phyloP scores from a whole-genome alignment of 2,888 invertebrate genomes.

The Periphyllus acericola region DNA sequence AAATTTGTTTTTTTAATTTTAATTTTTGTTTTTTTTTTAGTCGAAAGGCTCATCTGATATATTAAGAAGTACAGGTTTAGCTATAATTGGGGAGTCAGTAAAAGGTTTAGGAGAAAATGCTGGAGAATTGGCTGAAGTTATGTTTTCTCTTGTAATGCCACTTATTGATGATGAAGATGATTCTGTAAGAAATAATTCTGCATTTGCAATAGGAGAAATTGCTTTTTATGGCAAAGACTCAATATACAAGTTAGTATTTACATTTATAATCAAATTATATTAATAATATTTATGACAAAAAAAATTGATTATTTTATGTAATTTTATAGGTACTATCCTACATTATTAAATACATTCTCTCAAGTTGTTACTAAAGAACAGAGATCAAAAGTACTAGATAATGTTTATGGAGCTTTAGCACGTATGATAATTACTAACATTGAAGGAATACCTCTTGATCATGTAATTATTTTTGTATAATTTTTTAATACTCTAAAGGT shows the following conservation, averaged over 20 bases:
- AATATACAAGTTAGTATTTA: conserved; percentile 67
- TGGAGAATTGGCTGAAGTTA: conserved; percentile 68
- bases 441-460: conserved; percentile 75
- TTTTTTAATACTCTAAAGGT: no score
- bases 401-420: conserved; percentile 81
- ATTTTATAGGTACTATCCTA: conserved; percentile 72
- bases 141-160: conserved; percentile 74
- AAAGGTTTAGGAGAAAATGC: conserved; percentile 71
- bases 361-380: conserved; percentile 74
- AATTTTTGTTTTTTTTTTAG: not conserved
- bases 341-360: conserved; percentile 76
- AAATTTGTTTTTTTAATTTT: not conserved
- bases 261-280: not conserved
- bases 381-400: conserved; percentile 77
- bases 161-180: conserved; percentile 74
- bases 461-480: conserved; percentile 68
- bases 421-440: conserved; percentile 77
- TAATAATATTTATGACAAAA: not conserved
- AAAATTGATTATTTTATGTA: not conserved
- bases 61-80: conserved; percentile 76
- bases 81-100: conserved; percentile 79
- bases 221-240: conserved; percentile 75
- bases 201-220: conserved; percentile 81
- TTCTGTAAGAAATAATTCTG: conserved; percentile 81
- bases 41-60: conserved; percentile 44